These are phyloP conservation scores for Macrotrachela quadricornifera DNA, from an alignment of 1,140 invertebrate species.

Conservation along the genomic window DNA sequence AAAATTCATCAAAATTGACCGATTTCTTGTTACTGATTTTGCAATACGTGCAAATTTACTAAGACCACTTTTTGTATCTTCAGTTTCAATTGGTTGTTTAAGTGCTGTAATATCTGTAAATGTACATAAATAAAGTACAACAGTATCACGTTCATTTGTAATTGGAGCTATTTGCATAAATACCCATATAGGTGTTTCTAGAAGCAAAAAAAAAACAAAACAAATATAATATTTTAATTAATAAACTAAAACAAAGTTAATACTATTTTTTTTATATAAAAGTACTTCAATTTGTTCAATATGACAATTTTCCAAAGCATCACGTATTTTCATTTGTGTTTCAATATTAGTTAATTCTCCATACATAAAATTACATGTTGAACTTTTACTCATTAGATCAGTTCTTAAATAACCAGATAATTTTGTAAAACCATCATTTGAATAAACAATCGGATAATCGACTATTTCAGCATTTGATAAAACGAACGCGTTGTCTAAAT, in stretches of 20 bases:
- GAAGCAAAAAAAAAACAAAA: constrained; percentile 11
- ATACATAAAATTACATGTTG: constrained; percentile 93
- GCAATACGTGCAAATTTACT: constrained; percentile 94
- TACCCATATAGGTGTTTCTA: constrained; percentile 96
- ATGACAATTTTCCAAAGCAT: constrained; percentile 73
- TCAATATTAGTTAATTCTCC: constrained; percentile 88
- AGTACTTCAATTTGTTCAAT: constrained; percentile 77
- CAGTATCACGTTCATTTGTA: constrained; percentile 35
- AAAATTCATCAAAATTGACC: constrained; percentile 40
- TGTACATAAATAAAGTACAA: constrained; percentile 34
- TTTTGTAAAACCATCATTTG: constrained; percentile 98
- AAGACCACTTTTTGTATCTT: constrained; percentile 38
- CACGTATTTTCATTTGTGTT: constrained; percentile 71
- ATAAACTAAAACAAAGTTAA: constrained; percentile 42
- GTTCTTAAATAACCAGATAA: constrained; percentile 94
- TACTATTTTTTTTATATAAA: constrained; percentile 98
- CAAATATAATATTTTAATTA: too few relatives aligned
- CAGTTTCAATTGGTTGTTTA: constrained; percentile 36
- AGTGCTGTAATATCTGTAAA: constrained; percentile 38
- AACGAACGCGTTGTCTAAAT: constrained; percentile 88
- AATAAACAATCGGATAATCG: constrained; percentile 98
- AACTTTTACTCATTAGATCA: constrained; percentile 77
- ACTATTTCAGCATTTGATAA: constrained; percentile 98
- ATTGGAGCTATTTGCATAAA: constrained; percentile 92
- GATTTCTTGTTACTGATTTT: constrained; percentile 74